Conservation (phyloP, 2,888 invertebrate species). For the Caenorhabditis sp. region DNA sequence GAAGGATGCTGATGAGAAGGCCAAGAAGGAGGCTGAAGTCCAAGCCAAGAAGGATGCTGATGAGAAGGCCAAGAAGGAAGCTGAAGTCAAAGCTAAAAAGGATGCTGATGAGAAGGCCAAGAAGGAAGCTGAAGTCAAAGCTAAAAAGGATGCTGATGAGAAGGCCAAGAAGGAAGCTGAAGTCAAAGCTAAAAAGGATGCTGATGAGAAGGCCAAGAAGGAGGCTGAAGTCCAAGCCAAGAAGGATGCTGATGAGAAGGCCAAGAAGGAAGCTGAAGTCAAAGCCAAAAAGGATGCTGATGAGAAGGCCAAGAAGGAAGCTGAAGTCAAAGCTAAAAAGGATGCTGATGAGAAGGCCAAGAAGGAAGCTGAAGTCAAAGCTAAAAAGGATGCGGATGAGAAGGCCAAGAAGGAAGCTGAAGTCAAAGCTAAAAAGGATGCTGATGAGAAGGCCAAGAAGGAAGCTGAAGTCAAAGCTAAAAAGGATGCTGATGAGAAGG, state of each 20-base stretch:
- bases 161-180: background rate
- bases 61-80: slow-evolving; percentile 8
- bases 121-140: slow-evolving; percentile 3
- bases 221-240: background rate
- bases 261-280: background rate
- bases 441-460: background rate
- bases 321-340: slow-evolving; percentile 8
- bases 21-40: background rate
- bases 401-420: background rate
- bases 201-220: background rate
- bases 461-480: background rate
- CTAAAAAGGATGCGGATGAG: background rate
- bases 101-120: slow-evolving; percentile 10
- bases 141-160: slow-evolving; percentile 7
- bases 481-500: background rate
- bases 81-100: slow-evolving; percentile 5
- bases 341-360: background rate
- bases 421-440: background rate
- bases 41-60: slow-evolving; percentile 1
- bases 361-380: slow-evolving; percentile 1
- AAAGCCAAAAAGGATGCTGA: slow-evolving; percentile 14
- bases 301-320: slow-evolving; percentile 12
- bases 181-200: background rate
- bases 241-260: background rate
- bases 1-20: background rate